A percentile compares a stretch with the other conserved stretches of the same genome.
phyloP scores from a whole-genome alignment of 2,797 vertebrate species.

The Gastrophryne carolinensis region DNA sequence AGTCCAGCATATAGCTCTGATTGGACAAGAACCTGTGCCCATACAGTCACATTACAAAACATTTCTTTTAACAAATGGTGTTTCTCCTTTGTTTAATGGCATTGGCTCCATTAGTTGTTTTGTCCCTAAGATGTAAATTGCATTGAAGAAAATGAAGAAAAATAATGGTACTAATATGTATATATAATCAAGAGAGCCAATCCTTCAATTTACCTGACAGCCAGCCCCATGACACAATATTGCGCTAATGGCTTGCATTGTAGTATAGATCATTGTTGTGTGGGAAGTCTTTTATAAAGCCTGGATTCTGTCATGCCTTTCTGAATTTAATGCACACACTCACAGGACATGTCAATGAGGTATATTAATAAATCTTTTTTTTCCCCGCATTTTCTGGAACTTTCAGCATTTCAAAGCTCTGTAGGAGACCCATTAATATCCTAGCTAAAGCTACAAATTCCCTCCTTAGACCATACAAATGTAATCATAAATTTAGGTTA shows the following conservation, averaged over 20 bases:
- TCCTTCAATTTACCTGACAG: not conserved
- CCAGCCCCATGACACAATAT: not conserved
- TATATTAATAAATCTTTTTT: not conserved
- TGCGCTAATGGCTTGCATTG: not conserved
- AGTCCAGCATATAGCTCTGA: no score
- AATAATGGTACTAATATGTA: no score
- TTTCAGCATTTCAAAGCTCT: not conserved
- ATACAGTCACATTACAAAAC: no score
- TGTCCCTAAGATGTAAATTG: no score
- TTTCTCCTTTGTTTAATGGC: no score
- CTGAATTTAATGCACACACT: not conserved
- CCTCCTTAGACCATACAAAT: not conserved
- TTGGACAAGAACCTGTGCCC: no score
- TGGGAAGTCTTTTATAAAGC: not conserved
- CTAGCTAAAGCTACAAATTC: not conserved
- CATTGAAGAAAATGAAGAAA: no score
- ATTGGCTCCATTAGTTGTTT: no score
- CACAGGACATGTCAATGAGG: not conserved
- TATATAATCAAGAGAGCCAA: no score
- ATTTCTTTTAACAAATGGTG: no score
- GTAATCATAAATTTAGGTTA: not conserved
- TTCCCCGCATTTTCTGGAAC: not conserved
- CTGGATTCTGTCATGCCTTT: not conserved
- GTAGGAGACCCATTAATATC: not conserved
- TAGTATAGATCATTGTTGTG: not conserved